A percentile compares a stretch with the other conserved stretches of the same genome.
Evolutionary conservation across 1,140 invertebrate species (phyloP).

Genomic region (Leptopilina clavipes): DNA sequence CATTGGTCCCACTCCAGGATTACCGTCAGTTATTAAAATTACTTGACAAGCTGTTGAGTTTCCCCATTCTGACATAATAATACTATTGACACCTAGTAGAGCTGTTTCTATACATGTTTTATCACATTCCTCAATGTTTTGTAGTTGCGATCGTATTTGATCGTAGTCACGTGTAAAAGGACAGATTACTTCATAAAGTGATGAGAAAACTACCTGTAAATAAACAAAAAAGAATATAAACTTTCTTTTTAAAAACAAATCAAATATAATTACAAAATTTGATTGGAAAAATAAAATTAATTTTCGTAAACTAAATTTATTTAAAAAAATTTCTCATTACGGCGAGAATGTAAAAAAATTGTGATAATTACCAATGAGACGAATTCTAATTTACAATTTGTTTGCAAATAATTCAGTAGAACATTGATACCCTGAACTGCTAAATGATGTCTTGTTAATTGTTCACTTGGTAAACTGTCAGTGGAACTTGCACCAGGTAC

Average conservation of each 20-base stretch:
- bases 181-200: constrained; percentile 84
- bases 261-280: constrained; percentile 36
- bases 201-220: constrained; percentile 84
- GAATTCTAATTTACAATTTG: constrained; percentile 92
- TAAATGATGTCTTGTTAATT: constrained; percentile 80
- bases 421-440: constrained; percentile 89
- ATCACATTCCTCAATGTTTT: constrained; percentile 86
- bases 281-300: too few species aligned
- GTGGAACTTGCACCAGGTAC: constrained; percentile 76
- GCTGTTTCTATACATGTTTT: constrained; percentile 88
- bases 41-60: constrained; percentile 87
- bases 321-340: constrained; percentile 29
- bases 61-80: constrained; percentile 90
- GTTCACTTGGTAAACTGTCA: constrained; percentile 70
- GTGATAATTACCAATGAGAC: constrained; percentile 83
- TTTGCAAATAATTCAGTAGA: constrained; percentile 88
- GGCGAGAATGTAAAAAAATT: constrained; percentile 42
- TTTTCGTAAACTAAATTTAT: too few species aligned
- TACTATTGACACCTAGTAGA: constrained; percentile 83
- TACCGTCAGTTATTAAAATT: constrained; percentile 88
- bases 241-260: constrained; percentile 36
- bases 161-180: constrained; percentile 92
- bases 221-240: too few species aligned
- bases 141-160: constrained; percentile 82
- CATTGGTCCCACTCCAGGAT: constrained; percentile 80